Evolutionary conservation across 2,888 invertebrate species (phyloP), one percentile per base, ranked within the genome.

Genomic region (Sycophila texana): DNA sequence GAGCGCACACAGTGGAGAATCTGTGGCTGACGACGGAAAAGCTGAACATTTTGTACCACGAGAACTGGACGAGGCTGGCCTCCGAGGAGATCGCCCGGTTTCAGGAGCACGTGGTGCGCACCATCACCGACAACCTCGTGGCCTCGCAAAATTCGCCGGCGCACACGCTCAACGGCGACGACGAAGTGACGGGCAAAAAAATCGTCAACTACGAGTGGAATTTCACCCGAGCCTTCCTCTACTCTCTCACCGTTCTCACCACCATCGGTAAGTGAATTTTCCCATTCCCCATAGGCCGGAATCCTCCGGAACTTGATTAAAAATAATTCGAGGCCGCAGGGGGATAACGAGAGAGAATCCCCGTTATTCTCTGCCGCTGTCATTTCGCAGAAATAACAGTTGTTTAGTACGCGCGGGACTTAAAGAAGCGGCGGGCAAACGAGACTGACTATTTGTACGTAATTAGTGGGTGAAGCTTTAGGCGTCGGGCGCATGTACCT

Each of bases 161-260:
- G 91, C 86, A 86, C 83, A 84, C 86, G n/a, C 39, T 39, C 39
- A 39, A 39, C 39, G 77, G 61, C 67, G 85, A 84, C 79, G 87
- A 87, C 74, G 86, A 86, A 77, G 88, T 85, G 66, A 86, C 86
- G 22, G 89, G 88, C 51, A 86, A 87, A 60, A 87, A 87, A 67
- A 82, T 85, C 39, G 86, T 86, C 26, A 94, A 94, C 85, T 94
- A 95, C 89, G 96, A 96, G 90, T 97, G 96, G 96, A 96, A 95
- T 90, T 95, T 96, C 90, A 96, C 96, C 75, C 94, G 95, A 87
- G 97, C 98, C 74, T 98, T 98, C 91, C 94, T 98, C 86, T 98
- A 98, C 91, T 98, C 98, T 26, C 93, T 98, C 84, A 98, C 98
- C 55, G 97, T 98, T 83, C 93, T 98, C 86, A 98, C 98, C 70